These are phyloP conservation scores for Gallirallus australis DNA, from an alignment of 2,797 vertebrate genomes.

Conservation along the genomic window DNA sequence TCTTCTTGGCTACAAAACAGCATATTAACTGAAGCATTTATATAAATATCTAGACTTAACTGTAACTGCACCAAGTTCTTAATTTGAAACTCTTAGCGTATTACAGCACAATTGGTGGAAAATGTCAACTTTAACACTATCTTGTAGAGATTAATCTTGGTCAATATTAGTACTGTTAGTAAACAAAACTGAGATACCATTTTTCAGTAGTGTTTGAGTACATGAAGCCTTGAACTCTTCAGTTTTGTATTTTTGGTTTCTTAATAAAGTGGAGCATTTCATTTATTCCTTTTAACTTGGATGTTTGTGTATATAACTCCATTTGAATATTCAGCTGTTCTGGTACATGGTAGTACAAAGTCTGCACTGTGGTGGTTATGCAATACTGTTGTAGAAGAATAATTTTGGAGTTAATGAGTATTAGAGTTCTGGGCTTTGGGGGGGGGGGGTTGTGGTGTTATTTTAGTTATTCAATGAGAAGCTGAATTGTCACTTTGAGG, in stretches of 20 bases:
- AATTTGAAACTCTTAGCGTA: constrained; percentile 64
- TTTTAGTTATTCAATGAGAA: background rate
- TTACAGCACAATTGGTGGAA: constrained; percentile 57
- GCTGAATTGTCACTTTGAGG: background rate
- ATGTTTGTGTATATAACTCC: constrained; percentile 27
- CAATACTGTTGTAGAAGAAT: background rate
- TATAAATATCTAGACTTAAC: constrained; percentile 27
- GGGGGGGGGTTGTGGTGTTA: background rate
- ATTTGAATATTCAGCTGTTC: background rate
- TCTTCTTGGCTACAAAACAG: constrained; percentile 4
- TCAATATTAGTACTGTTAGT: constrained; percentile 55
- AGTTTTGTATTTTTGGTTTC: constrained; percentile 75
- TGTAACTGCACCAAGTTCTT: constrained; percentile 69
- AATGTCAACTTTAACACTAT: constrained; percentile 56
- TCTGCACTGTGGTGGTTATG: rapidly evolving
- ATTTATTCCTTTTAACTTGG: constrained; percentile 68
- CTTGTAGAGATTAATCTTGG: constrained; percentile 50
- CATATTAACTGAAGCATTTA: background rate
- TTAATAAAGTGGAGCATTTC: constrained; percentile 75
- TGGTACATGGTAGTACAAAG: background rate
- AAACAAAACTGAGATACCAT: constrained; percentile 34
- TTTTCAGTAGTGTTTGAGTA: constrained; percentile 65
- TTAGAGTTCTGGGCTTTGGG: background rate
- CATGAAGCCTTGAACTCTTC: constrained; percentile 60
- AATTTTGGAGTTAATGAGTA: rapidly evolving